Evolutionary conservation across 2,888 invertebrate genomes (phyloP).

Genomic region (Drosophila robusta): DNA sequence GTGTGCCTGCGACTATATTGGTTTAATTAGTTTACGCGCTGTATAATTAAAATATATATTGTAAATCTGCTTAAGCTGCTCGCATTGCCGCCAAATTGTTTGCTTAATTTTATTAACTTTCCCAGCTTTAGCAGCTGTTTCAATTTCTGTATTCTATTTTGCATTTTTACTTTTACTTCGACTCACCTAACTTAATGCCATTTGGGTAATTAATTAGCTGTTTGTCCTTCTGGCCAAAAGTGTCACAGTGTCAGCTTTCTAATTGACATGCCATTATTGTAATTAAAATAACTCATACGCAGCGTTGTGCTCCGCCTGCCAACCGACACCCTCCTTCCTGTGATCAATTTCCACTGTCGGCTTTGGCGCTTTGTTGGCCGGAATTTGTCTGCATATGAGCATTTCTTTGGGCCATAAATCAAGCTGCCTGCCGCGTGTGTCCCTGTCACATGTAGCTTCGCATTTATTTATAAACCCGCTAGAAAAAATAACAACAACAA

Average conservation of each 20-base stretch:
- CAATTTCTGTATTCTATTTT: conserved; percentile 3
- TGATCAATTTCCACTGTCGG: conserved; percentile 43
- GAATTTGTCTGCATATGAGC: conserved; percentile 40
- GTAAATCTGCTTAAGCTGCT: conserved; percentile 54
- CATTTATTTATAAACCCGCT: conserved; percentile 63
- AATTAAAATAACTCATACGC: conserved; percentile 79
- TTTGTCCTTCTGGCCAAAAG: conserved; percentile 30
- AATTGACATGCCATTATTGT: conserved; percentile 80
- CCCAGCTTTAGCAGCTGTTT: conserved; percentile 11
- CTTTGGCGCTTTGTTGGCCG: conserved; percentile 13
- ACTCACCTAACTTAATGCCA: conserved; percentile 41
- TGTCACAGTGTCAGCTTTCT: conserved; percentile 65
- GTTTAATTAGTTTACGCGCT: conserved; percentile 70
- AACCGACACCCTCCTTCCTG: rapidly evolving
- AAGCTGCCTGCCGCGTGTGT: conserved; percentile 45
- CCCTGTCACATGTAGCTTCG: conserved; percentile 60
- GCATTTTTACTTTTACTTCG: conserved; percentile 22
- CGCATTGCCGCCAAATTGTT: conserved; percentile 36
- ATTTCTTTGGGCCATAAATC: conserved; percentile 60
- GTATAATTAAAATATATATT: conserved; percentile 67
- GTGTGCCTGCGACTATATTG: conserved; percentile 25
- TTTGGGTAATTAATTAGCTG: conserved; percentile 62
- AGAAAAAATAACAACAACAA: conserved; percentile 25
- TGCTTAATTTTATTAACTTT: conserved; percentile 52
- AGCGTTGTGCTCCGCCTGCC: conserved; percentile 19